Base-by-base conservation (phyloP, 1,140 invertebrate genomes). In the Aphaenogaster ashmeadi region DNA sequence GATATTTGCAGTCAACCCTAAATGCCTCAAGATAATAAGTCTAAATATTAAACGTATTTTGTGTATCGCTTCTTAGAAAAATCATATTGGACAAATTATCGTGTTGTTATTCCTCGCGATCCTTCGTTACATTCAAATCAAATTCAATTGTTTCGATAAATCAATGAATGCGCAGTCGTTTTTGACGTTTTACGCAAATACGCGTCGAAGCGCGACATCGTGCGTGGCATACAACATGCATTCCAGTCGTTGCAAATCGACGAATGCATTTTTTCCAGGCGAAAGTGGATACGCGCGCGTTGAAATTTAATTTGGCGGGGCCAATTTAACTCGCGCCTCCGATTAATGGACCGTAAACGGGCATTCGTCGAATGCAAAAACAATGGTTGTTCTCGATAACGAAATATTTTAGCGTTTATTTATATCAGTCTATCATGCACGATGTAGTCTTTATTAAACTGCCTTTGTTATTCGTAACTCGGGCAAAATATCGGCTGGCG, bases 381-480 rank as follows among this genome's bases (percentile, higher is more conserved):
- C 80, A 84, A 84, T 84, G 21, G 54, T n/a, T 27, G 54, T 75
- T 84, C 41, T 62, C 80, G 80, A 75, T 84, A 84, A 84, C 80
- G 80, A 84, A 84, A 84, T 84, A 75, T 84, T 84, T 84, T 75
- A 74, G 41, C 80, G 80, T 84, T 84, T 84, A 84, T 84, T 84
- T 84, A 84, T 75, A 84, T 54, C 44, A 21, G 69, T 75, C 80
- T 74, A 75, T 84, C 80, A 62, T 67, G 54, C 18, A 44, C 69
- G 56, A 75, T 84, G 67, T 50, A 50, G 72, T 84, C 80, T 84
- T 84, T 84, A 84, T 84, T 74, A 75, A 84, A 54, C 44, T 7
- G 69, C 69, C 56, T 84, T 84, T 84, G 80, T 84, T 75, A 75
- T 84, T 75, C 41, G 80, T 60, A 75, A 84, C 69, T 60, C 80